phyloP scores from a whole-genome alignment of 1,140 invertebrate species.

The Rhizoglyphus robini region DNA sequence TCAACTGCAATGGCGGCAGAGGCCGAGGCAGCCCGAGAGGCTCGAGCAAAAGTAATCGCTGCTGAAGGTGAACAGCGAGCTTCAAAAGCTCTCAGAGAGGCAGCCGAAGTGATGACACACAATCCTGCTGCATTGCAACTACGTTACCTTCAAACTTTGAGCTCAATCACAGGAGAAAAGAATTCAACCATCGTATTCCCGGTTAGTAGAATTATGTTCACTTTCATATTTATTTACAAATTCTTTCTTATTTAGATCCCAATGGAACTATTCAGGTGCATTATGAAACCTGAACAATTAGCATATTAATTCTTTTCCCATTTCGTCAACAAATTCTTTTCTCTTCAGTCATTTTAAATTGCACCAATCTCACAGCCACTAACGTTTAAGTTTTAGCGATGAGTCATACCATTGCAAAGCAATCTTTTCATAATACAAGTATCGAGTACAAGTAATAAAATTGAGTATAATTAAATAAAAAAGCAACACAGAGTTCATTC shows the following conservation, averaged over 20 bases:
- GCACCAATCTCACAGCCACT: too few relatives aligned
- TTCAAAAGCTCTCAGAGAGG: constrained; percentile 41
- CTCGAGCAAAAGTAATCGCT: constrained; percentile 53
- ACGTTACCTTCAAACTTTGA: constrained; percentile 36
- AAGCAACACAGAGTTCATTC: too few relatives aligned
- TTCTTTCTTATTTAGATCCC: constrained; percentile 16
- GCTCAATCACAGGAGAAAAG: constrained; percentile 34
- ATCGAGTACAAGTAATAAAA: too few relatives aligned
- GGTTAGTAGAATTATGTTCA: constrained; percentile 14
- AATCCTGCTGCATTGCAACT: constrained; percentile 35
- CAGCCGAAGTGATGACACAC: constrained; percentile 41
- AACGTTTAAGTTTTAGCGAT: too few relatives aligned
- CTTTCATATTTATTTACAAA: constrained; percentile 11
- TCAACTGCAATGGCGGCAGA: constrained; percentile 71
- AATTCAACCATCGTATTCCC: constrained; percentile 36
- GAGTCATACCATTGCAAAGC: too few relatives aligned
- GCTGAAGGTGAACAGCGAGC: constrained; percentile 32
- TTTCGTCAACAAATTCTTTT: too few relatives aligned
- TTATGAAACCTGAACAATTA: neutral
- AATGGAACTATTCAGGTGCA: constrained; percentile 19
- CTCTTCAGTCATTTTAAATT: too few relatives aligned
- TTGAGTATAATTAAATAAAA: too few relatives aligned
- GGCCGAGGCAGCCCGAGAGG: constrained; percentile 70
- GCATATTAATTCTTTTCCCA: too few relatives aligned
- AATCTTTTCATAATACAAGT: too few relatives aligned